phyloP scores from a whole-genome alignment of 2,888 invertebrate species.

The Oscheius sp. region DNA sequence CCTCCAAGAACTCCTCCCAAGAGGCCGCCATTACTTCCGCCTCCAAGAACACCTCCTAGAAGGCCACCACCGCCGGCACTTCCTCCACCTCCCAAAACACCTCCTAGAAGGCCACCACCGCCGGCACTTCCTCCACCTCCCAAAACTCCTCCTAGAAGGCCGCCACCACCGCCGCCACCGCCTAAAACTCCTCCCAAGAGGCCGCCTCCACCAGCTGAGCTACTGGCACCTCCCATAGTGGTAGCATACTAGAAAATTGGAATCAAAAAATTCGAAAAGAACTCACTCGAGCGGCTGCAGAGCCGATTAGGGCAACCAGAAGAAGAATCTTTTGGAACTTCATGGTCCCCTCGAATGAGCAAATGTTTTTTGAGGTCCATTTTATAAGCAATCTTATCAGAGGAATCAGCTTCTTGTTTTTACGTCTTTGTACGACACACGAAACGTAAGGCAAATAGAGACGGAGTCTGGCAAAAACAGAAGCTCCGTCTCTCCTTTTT shows the following conservation, averaged over 20 bases:
- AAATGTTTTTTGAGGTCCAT: neutral
- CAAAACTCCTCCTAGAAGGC: neutral
- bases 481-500: neutral
- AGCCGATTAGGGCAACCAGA: constrained; percentile 9
- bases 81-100: neutral
- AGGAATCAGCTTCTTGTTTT: constrained; percentile 2
- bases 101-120: neutral
- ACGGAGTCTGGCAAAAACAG: neutral
- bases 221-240: neutral
- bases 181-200: neutral
- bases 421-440: neutral
- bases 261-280: neutral
- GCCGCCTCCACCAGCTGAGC: constrained; percentile 6
- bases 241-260: neutral
- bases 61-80: neutral
- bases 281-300: neutral
- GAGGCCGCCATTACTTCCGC: neutral
- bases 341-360: constrained; percentile 14
- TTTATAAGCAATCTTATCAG: neutral
- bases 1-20: neutral
- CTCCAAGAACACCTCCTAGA: constrained; percentile 5
- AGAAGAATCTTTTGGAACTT: constrained; percentile 15
- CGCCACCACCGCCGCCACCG: constrained; percentile 7
- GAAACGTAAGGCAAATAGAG: constrained; percentile 3
- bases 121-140: neutral